phyloP scores from a whole-genome alignment of 2,888 invertebrate genomes.

The Podabrus alpinus region DNA sequence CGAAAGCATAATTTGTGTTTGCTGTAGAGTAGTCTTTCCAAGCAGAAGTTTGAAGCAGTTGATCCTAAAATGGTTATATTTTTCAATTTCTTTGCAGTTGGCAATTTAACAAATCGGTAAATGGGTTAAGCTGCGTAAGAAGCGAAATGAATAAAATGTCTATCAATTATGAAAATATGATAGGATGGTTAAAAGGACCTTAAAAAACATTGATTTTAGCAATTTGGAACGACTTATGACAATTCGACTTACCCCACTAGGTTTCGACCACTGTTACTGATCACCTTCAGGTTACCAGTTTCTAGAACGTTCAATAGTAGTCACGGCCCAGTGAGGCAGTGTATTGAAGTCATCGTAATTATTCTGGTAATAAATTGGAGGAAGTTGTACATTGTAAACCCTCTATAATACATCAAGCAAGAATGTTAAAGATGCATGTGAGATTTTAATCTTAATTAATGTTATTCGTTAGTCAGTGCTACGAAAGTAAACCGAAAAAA shows the following conservation, averaged over 20 bases:
- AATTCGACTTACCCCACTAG: slow-evolving; percentile 51
- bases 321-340: slow-evolving; percentile 48
- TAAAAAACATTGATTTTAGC: not conserved
- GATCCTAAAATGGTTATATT: slow-evolving; percentile 64
- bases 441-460: not conserved
- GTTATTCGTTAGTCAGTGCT: not conserved
- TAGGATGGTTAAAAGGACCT: not conserved
- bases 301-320: slow-evolving; percentile 45
- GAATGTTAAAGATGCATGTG: slow-evolving; percentile 2
- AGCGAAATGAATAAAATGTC: not conserved
- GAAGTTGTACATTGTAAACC: slow-evolving; percentile 54
- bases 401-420: slow-evolving; percentile 43
- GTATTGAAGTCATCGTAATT: slow-evolving; percentile 44
- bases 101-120: not conserved
- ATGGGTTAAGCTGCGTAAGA: not conserved
- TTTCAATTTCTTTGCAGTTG: not conserved
- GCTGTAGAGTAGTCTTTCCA: slow-evolving; percentile 87
- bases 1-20: slow-evolving; percentile 89
- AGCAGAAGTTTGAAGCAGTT: slow-evolving; percentile 79
- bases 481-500: not conserved
- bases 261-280: slow-evolving; percentile 35
- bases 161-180: not conserved
- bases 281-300: slow-evolving; percentile 41
- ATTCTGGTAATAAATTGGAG: slow-evolving; percentile 48
- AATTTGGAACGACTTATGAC: slow-evolving; percentile 1